phyloP scores from a whole-genome alignment of 2,888 invertebrate species.

The Alitta virens region DNA sequence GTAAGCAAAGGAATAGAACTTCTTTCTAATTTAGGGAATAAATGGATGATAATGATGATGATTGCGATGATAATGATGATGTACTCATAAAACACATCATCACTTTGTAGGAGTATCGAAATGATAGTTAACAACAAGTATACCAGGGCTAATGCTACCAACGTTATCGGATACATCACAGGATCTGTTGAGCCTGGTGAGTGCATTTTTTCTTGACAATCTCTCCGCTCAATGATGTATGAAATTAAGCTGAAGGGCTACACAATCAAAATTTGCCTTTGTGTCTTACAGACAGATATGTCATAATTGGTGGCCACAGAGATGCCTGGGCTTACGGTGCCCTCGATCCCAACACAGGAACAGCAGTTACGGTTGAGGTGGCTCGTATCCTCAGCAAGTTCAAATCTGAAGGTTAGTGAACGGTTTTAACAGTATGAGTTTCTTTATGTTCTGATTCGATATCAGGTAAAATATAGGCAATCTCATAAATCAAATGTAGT shows the following conservation, averaged over 20 bases:
- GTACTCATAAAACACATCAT: no score
- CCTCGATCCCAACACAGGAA: slow-evolving; percentile 59
- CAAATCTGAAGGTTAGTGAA: no score
- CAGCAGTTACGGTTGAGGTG: slow-evolving; percentile 59
- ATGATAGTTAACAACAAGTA: slow-evolving; percentile 11
- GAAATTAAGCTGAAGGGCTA: neutral
- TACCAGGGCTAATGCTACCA: slow-evolving; percentile 17
- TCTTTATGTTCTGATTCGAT: no score
- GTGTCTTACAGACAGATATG: slow-evolving; percentile 56
- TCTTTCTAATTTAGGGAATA: no score
- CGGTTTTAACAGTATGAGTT: no score
- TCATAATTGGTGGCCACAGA: slow-evolving; percentile 60
- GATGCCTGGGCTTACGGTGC: slow-evolving; percentile 61
- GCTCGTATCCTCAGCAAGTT: slow-evolving; percentile 45
- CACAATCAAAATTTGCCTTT: neutral
- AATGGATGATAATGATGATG: no score
- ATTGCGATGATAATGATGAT: no score
- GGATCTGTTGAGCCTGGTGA: slow-evolving; percentile 53
- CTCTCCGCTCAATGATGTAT: no score
- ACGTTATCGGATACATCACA: slow-evolving; percentile 44
- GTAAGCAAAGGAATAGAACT: no score
- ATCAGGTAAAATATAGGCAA: no score
- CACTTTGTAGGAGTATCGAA: slow-evolving; percentile 8
- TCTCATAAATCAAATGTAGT: no score
- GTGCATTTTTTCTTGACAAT: no score